Conservation (phyloP, 2,797 vertebrate genomes). For the Enteromius mattozi region DNA sequence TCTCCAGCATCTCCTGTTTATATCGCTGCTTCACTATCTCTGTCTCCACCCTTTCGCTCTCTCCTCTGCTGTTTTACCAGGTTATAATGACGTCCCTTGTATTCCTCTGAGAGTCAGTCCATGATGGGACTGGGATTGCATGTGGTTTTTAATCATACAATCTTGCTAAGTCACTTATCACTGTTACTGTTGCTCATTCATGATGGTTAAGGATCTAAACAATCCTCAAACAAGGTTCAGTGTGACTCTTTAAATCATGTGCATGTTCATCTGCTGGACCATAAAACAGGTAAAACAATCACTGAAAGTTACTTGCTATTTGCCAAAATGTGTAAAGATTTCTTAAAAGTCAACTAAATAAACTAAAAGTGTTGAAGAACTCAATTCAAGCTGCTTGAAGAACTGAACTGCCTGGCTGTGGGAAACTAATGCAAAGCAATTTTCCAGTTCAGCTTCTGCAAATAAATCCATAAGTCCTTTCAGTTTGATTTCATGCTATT, state of each 20-base stretch:
- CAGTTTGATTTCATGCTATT: background rate
- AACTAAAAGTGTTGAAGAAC: background rate
- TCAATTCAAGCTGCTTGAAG: background rate
- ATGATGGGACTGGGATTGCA: background rate
- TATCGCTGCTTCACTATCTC: constrained; percentile 68
- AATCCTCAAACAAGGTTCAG: background rate
- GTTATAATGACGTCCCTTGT: constrained; percentile 6
- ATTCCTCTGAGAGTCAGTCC: background rate
- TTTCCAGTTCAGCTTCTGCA: background rate
- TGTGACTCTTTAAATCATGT: background rate
- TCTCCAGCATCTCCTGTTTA: constrained; percentile 77
- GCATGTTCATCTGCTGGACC: background rate
- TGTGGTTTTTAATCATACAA: background rate
- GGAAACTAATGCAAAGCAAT: background rate
- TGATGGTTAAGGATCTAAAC: background rate
- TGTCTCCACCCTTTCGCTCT: constrained; percentile 60
- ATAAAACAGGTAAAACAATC: background rate
- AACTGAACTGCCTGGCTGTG: background rate
- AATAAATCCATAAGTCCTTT: background rate
- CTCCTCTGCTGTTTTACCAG: constrained; percentile 25
- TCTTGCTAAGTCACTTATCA: background rate
- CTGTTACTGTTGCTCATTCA: background rate
- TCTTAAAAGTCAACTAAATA: background rate
- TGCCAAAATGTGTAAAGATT: background rate
- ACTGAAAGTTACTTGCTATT: background rate